Conservation (phyloP, 2,113 vertebrate genomes). For the Antechinus flavipes region DNA sequence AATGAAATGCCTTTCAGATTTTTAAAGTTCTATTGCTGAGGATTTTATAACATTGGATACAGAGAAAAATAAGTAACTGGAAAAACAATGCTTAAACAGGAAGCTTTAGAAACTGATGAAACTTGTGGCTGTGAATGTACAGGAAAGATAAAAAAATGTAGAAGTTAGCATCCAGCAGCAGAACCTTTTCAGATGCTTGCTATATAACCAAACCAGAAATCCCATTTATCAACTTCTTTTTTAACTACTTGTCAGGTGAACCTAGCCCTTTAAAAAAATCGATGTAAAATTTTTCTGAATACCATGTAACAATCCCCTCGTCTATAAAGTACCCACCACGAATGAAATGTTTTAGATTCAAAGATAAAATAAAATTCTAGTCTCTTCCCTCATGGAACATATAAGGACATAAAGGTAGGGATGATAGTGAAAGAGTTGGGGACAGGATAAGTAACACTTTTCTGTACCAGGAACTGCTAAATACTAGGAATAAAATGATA, state of each 20-base stretch:
- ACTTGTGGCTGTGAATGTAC: conserved; percentile 31
- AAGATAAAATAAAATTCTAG: neutral
- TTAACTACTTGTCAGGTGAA: conserved; percentile 7
- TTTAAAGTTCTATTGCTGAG: neutral
- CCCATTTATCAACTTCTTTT: conserved; percentile 32
- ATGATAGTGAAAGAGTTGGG: neutral
- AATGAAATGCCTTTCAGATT: neutral
- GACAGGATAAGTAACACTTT: neutral
- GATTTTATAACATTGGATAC: conserved; percentile 36
- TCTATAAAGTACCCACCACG: neutral
- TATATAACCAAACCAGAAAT: conserved; percentile 30
- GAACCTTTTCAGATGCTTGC: conserved; percentile 32
- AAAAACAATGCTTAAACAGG: conserved; percentile 38
- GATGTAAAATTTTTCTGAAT: conserved; percentile 34
- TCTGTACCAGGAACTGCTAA: neutral
- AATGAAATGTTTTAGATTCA: neutral
- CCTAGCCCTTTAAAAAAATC: conserved; percentile 11
- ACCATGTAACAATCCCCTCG: neutral
- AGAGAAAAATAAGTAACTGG: conserved; percentile 7
- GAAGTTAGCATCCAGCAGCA: neutral
- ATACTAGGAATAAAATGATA: neutral
- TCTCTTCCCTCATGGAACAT: neutral
- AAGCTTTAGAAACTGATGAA: conserved; percentile 33
- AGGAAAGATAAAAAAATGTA: conserved; percentile 29
- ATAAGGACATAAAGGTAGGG: neutral